Conservation (phyloP, 2,113 vertebrate genomes). For the Gavia stellata region DNA sequence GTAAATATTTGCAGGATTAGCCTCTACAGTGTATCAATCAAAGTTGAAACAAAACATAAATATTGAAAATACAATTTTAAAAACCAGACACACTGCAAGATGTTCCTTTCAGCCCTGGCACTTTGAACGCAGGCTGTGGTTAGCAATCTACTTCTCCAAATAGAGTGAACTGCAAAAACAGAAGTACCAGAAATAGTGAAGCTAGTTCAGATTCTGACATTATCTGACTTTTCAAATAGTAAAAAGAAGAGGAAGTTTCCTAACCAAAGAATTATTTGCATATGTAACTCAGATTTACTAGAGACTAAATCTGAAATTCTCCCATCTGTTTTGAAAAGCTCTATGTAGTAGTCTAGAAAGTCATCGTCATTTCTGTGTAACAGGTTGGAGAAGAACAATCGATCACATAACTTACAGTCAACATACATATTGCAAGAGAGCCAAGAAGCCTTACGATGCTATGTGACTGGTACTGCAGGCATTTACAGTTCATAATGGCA, state of each 20-base stretch:
- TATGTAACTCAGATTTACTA: background rate
- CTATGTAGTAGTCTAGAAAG: background rate
- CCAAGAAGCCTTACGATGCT: background rate
- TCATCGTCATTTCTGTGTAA: background rate
- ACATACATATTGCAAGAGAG: background rate
- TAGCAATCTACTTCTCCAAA: background rate
- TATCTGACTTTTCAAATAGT: background rate
- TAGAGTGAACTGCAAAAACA: background rate
- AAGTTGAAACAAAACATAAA: background rate
- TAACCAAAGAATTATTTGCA: background rate
- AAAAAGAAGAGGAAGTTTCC: background rate
- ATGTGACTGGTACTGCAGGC: background rate
- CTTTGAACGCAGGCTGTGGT: background rate
- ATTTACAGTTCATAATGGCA: background rate
- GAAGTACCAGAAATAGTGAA: background rate
- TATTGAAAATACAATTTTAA: background rate
- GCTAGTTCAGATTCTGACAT: background rate
- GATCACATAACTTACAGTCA: accelerated
- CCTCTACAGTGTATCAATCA: background rate
- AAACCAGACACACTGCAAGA: background rate
- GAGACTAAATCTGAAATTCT: background rate
- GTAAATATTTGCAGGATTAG: conserved; percentile 15
- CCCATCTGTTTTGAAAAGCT: background rate
- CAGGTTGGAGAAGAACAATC: background rate
- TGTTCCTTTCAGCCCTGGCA: background rate